Conservation (phyloP, 1,140 invertebrate species). For the Trachymyrmex cornetzi region DNA sequence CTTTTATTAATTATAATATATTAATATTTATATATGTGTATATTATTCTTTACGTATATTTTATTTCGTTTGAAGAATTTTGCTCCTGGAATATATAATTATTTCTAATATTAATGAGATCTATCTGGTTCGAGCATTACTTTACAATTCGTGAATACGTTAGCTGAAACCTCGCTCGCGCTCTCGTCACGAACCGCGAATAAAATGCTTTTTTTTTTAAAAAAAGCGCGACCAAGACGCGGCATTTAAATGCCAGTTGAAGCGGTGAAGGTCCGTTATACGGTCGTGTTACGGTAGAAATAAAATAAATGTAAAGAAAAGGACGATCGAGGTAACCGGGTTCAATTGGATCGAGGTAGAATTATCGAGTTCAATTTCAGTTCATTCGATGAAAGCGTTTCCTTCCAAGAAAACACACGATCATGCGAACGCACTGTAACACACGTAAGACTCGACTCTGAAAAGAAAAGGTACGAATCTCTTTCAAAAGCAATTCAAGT, state of each 20-base stretch:
- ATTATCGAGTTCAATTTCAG: slow-evolving; percentile 49
- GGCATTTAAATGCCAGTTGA: slow-evolving; percentile 53
- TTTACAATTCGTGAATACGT: slow-evolving; percentile 39
- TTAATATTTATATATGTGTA: background rate
- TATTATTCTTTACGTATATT: background rate
- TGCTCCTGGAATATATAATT: slow-evolving; percentile 24
- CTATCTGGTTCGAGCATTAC: slow-evolving; percentile 38
- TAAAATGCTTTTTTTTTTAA: slow-evolving; percentile 32
- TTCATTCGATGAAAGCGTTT: slow-evolving; percentile 27
- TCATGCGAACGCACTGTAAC: background rate
- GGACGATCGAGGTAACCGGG: slow-evolving; percentile 1
- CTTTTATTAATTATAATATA: no score
- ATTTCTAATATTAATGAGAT: background rate
- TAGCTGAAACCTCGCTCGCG: slow-evolving; percentile 38
- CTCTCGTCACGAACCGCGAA: slow-evolving; percentile 46
- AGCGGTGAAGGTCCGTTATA: slow-evolving; percentile 19
- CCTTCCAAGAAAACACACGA: background rate
- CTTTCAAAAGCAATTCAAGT: background rate
- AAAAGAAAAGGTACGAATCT: background rate
- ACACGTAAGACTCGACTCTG: background rate
- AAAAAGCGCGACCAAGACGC: slow-evolving; percentile 16
- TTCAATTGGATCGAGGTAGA: slow-evolving; percentile 9
- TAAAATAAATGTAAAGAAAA: slow-evolving; percentile 38
- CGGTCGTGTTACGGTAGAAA: slow-evolving; percentile 24
- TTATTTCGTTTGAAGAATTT: background rate